Evolutionary conservation across 1,140 invertebrate species (phyloP), one percentile per base, ranked within the genome.

Genomic region (Halesus radiatus): DNA sequence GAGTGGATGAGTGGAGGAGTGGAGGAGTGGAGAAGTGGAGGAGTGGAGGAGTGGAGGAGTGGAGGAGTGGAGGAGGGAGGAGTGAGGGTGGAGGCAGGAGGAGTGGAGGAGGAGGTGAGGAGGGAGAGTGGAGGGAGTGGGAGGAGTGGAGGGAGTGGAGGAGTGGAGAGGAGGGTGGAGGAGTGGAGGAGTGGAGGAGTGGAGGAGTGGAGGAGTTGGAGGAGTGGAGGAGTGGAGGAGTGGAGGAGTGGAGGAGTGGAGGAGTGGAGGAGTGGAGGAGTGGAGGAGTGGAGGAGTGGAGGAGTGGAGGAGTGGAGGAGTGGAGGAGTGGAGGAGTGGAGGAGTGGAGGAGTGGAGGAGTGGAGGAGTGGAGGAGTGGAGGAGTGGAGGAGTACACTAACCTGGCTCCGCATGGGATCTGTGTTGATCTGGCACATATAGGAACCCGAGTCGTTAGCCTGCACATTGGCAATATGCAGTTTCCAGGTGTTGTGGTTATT

Each of bases 401-500:
- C 94, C 92, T 96, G 95, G 86, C 92, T 94, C 82, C 93, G 92
- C 94, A 96, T 96, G 10, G 95, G 95, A 83, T 96, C 94, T 6
- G 95, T 96, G 87, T 96, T 96, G 80, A 96, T 94, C 88, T 96
- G 95, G 87, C 96, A 97, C 95, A 96, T 96, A 87, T 96, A 97
- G 23, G 93, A 95, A 74, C 95, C 96, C 1, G 94, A 95, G 87
- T 97, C 96, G 85, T 96, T 96, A 84, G 95, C 93, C 87, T 96
- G 95, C 32, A 98, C 96, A 86, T 96, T 95, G 80, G 93, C 92
- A 85, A 98, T 94, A 88, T 96, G 94, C 82, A 98, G 91, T 87
- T 95, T 96, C 96, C 96, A 97, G 76, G 96, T 96, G 86, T 97
- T 96, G 88, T 97, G 95, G 62, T 96, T 95, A 89, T 97, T 97